Evolutionary conservation across 2,113 vertebrate species (phyloP).

Genomic region (Peromyscus polionotus): DNA sequence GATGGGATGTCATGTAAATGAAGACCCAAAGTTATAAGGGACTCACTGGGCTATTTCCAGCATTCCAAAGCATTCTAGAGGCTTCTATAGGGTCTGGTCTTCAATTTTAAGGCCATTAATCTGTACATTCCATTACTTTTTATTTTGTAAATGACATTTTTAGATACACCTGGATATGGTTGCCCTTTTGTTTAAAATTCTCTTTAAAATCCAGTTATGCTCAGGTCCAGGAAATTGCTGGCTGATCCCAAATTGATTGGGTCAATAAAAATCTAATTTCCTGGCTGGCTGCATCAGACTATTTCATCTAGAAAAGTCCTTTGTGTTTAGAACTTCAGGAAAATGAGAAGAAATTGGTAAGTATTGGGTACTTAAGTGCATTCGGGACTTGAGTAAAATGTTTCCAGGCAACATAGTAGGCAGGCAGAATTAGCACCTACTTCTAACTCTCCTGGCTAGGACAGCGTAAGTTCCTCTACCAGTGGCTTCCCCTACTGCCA

Average conservation of each 20-base stretch:
- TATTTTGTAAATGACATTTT: conserved; percentile 33
- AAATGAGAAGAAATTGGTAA: background rate
- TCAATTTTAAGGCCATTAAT: background rate
- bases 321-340: conserved; percentile 45
- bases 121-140: background rate
- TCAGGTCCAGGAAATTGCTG: conserved; percentile 19
- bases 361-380: background rate
- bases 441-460: too few relatives aligned
- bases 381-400: too few relatives aligned
- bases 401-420: background rate
- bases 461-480: background rate
- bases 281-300: background rate
- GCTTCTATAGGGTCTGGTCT: background rate
- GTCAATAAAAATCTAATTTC: conserved; percentile 57
- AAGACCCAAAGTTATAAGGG: background rate
- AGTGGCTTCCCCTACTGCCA: rapidly evolving
- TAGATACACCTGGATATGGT: background rate
- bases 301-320: conserved; percentile 48
- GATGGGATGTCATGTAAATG: background rate
- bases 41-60: background rate
- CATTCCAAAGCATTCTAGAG: background rate
- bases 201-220: conserved; percentile 34
- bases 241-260: conserved; percentile 53
- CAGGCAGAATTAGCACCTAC: background rate
- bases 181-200: conserved; percentile 62